Evolutionary conservation across 2,888 invertebrate species (phyloP).

Genomic region (Cantharis rustica): DNA sequence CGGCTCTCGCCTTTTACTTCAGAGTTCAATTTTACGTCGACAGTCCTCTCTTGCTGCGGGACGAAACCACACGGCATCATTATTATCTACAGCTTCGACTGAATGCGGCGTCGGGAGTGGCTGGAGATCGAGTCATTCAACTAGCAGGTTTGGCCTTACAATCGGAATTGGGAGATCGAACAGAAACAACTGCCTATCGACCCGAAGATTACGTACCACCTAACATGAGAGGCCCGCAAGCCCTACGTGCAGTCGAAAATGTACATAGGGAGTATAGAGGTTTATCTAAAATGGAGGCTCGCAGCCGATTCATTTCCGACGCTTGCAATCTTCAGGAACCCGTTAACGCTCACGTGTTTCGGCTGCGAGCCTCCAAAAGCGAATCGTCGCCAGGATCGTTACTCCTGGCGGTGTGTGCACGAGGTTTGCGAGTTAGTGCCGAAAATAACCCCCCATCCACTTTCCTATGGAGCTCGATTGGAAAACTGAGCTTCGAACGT

Average conservation of each 20-base stretch:
- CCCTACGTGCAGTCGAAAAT: slow-evolving; percentile 66
- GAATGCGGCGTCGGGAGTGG: slow-evolving; percentile 75
- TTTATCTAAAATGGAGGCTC: slow-evolving; percentile 79
- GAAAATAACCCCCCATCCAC: slow-evolving; percentile 73
- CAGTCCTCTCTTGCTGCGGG: slow-evolving; percentile 86
- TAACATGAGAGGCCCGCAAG: slow-evolving; percentile 62
- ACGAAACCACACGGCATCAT: slow-evolving; percentile 89
- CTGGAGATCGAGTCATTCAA: slow-evolving; percentile 71
- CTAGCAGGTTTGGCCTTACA: slow-evolving; percentile 90
- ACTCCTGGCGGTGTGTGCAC: slow-evolving; percentile 89
- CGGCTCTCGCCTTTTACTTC: slow-evolving; percentile 86
- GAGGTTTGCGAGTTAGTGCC: slow-evolving; percentile 86
- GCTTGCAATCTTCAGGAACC: slow-evolving; percentile 82
- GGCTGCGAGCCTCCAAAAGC: slow-evolving; percentile 76
- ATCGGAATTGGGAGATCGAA: slow-evolving; percentile 87
- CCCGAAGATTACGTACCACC: slow-evolving; percentile 85
- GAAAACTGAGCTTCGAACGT: slow-evolving; percentile 93
- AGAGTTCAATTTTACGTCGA: slow-evolving; percentile 94
- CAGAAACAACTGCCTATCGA: slow-evolving; percentile 69
- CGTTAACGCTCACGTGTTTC: slow-evolving; percentile 83
- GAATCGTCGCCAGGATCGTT: slow-evolving; percentile 79
- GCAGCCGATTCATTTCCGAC: slow-evolving; percentile 87
- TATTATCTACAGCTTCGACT: slow-evolving; percentile 94
- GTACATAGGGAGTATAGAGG: slow-evolving; percentile 82
- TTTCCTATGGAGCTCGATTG: slow-evolving; percentile 95